Percentiles rank a stretch among this genome's conserved stretches.
Evolutionary conservation across 2,888 invertebrate genomes (phyloP).

Genomic region (Heliothis peltigera): DNA sequence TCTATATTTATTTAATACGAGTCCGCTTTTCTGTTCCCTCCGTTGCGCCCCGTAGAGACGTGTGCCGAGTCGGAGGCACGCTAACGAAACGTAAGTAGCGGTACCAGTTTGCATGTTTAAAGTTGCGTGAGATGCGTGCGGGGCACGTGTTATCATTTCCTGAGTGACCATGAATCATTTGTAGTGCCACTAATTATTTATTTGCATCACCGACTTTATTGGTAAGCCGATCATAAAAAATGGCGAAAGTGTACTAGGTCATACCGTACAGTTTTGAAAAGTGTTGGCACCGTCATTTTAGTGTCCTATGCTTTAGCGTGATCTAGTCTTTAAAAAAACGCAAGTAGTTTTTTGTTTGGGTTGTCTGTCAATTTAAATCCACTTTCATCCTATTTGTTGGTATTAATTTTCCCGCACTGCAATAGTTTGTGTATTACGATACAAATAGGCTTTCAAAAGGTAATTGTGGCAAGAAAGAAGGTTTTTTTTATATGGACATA

Average conservation of each 20-base stretch:
- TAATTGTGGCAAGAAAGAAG: background rate
- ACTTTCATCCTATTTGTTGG: slow-evolving; percentile 30
- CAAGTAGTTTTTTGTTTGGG: slow-evolving; percentile 1
- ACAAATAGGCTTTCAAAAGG: slow-evolving; percentile 22
- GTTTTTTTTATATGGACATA: too few species aligned
- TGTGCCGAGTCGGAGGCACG: slow-evolving; percentile 78
- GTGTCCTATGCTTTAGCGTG: slow-evolving; percentile 12
- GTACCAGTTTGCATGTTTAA: slow-evolving; percentile 70
- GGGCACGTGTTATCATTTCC: slow-evolving; percentile 83
- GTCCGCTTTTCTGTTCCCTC: slow-evolving; percentile 75
- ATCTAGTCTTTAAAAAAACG: slow-evolving; percentile 4
- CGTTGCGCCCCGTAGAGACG: slow-evolving; percentile 77
- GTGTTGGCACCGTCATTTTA: slow-evolving; percentile 9
- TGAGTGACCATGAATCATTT: slow-evolving; percentile 71
- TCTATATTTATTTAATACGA: slow-evolving; percentile 68
- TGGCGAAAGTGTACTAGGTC: background rate
- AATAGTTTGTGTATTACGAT: slow-evolving; percentile 22
- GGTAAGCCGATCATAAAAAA: background rate
- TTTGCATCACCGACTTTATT: slow-evolving; percentile 10
- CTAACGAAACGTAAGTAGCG: slow-evolving; percentile 83
- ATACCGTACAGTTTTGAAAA: slow-evolving; percentile 1
- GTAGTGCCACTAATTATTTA: slow-evolving; percentile 43
- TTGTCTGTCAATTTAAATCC: slow-evolving; percentile 24
- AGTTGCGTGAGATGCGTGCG: slow-evolving; percentile 62
- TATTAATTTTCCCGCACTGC: slow-evolving; percentile 21